Percentiles rank a stretch among this genome's conserved stretches.
phyloP scores from a whole-genome alignment of 2,797 vertebrate genomes.

The Myiotriccus ornatus region DNA sequence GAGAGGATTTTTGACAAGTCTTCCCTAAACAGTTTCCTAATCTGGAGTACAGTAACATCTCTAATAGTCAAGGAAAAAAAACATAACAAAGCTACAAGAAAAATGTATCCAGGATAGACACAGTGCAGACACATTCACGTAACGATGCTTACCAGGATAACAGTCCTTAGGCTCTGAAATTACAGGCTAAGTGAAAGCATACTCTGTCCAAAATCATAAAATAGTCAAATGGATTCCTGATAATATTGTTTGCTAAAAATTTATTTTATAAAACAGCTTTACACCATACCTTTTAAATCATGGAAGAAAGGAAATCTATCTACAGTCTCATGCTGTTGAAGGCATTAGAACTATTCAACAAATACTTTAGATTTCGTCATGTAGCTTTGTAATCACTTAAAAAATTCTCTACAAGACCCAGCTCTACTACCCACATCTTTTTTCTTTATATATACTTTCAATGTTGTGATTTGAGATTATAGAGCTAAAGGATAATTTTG shows the following conservation, averaged over 20 bases:
- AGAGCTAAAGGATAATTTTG: constrained; percentile 36
- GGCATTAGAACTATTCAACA: background rate
- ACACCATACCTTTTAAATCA: constrained; percentile 3
- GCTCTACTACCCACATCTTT: background rate
- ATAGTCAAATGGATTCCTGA: background rate
- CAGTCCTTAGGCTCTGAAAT: background rate
- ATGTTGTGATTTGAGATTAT: constrained; percentile 7
- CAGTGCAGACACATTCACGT: background rate
- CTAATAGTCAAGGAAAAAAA: background rate
- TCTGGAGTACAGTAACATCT: constrained; percentile 48
- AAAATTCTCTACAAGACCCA: background rate
- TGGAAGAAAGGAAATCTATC: background rate
- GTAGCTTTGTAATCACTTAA: background rate
- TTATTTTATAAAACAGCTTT: background rate
- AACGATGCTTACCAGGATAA: background rate
- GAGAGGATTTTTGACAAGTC: constrained; percentile 42
- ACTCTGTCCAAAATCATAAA: constrained; percentile 8
- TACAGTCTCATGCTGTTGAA: background rate
- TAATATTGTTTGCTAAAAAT: background rate
- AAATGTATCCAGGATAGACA: background rate
- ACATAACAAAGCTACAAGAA: background rate
- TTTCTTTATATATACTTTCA: background rate
- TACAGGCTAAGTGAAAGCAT: background rate
- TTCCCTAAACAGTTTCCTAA: constrained; percentile 48
- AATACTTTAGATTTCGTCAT: background rate